phyloP scores from a whole-genome alignment of 2,113 vertebrate species.

The Hassar affinis region DNA sequence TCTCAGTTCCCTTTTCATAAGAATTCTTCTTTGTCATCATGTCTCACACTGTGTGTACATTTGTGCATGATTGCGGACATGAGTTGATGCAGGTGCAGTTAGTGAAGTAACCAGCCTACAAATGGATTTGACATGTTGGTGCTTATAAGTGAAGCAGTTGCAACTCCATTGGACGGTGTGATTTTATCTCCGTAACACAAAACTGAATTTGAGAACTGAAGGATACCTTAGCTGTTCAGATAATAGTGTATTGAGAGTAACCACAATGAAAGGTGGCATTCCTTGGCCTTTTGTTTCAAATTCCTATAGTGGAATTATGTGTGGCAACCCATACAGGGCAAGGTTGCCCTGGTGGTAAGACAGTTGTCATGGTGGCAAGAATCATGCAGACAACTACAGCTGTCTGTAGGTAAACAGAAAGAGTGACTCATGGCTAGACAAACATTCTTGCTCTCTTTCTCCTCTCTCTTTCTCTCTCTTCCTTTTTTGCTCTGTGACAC shows the following conservation, averaged over 20 bases:
- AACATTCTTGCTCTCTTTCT: constrained; percentile 62
- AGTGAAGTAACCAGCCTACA: neutral
- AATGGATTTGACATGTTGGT: neutral
- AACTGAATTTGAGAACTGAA: neutral
- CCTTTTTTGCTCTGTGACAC: constrained; percentile 1
- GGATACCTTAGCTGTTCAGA: neutral
- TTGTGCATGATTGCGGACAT: neutral
- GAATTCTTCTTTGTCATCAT: neutral
- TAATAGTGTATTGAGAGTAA: constrained; percentile 51
- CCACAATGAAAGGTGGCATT: constrained; percentile 70
- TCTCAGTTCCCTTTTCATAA: neutral
- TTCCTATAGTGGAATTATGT: constrained; percentile 40
- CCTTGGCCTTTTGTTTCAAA: constrained; percentile 55
- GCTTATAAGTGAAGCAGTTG: neutral
- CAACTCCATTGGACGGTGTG: neutral
- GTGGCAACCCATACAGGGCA: constrained; percentile 52
- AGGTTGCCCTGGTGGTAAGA: constrained; percentile 36
- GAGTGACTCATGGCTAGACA: constrained; percentile 73
- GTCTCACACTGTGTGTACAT: neutral
- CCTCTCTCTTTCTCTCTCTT: constrained; percentile 47
- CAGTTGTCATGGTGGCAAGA: constrained; percentile 53
- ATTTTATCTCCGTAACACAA: neutral
- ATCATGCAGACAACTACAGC: constrained; percentile 54
- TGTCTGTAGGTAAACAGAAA: constrained; percentile 72
- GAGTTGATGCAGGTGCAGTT: neutral